Percentiles rank a stretch among this genome's conserved stretches.
These are phyloP conservation scores for Cebus imitator DNA, from an alignment of 2,113 vertebrate genomes.

Conservation along the genomic window DNA sequence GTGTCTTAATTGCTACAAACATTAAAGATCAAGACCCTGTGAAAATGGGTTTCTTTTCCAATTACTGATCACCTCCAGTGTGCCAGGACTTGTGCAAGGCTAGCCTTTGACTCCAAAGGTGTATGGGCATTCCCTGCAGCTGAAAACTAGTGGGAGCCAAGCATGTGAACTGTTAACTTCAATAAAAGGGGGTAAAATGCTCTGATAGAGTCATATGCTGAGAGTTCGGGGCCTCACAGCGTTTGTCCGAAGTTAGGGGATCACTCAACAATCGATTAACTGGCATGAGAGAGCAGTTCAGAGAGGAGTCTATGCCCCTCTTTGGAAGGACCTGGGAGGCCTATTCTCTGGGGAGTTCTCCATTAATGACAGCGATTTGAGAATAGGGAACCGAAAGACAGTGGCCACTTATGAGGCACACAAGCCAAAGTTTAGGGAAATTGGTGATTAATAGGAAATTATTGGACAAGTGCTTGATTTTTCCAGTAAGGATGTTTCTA, in stretches of 20 bases:
- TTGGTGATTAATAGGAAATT: constrained; percentile 51
- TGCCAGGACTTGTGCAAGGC: background rate
- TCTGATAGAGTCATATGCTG: background rate
- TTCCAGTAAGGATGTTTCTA: constrained; percentile 64
- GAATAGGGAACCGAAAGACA: constrained; percentile 2
- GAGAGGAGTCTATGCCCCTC: background rate
- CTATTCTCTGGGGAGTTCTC: background rate
- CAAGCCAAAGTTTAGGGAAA: constrained; percentile 45
- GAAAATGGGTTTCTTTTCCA: background rate
- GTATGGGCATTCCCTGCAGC: background rate
- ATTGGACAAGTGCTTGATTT: constrained; percentile 44
- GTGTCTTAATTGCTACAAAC: background rate
- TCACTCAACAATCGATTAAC: background rate
- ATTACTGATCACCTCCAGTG: background rate
- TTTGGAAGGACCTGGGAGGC: constrained; percentile 27
- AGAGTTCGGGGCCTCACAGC: background rate
- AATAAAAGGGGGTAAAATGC: background rate
- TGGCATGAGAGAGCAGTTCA: background rate
- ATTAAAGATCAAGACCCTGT: background rate
- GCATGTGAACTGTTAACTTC: background rate
- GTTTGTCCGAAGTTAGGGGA: background rate
- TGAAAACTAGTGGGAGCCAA: background rate
- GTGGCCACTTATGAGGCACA: background rate
- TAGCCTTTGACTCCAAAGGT: background rate
- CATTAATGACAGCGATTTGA: background rate